Evolutionary conservation across 2,113 vertebrate species (phyloP).

Genomic region (Hippocampus guttulatus): DNA sequence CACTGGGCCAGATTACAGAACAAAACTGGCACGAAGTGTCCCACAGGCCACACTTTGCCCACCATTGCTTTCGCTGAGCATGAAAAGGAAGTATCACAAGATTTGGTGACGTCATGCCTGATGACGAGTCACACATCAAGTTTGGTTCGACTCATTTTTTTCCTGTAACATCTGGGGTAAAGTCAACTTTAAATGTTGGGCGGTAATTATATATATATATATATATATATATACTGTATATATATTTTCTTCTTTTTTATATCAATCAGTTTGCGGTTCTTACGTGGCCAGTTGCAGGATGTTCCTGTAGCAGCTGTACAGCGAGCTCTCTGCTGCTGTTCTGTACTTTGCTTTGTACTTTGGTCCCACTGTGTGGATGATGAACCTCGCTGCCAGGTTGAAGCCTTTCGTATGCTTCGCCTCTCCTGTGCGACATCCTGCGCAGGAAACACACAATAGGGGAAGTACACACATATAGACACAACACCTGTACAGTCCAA

Average conservation of each 20-base stretch:
- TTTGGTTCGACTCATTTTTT: no score
- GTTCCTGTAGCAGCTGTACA: slow-evolving; percentile 94
- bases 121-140: no score
- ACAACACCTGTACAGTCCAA: neutral
- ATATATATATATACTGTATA: no score
- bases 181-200: neutral
- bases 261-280: slow-evolving; percentile 24
- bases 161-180: no score
- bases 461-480: neutral
- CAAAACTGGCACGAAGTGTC: no score
- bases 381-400: slow-evolving; percentile 88
- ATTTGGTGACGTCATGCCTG: no score
- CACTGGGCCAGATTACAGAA: no score
- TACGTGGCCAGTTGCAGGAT: slow-evolving; percentile 88
- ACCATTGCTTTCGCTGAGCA: no score
- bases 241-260: neutral
- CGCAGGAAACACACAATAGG: neutral
- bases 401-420: slow-evolving; percentile 95
- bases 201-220: neutral
- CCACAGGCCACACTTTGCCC: no score
- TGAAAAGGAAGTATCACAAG: no score
- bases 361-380: slow-evolving; percentile 95
- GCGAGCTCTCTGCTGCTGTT: slow-evolving; percentile 92
- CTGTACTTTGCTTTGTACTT: slow-evolving; percentile 93
- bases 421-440: slow-evolving; percentile 94